Conservation (phyloP, 1,140 invertebrate species). For the Brachionus manjavacas region DNA sequence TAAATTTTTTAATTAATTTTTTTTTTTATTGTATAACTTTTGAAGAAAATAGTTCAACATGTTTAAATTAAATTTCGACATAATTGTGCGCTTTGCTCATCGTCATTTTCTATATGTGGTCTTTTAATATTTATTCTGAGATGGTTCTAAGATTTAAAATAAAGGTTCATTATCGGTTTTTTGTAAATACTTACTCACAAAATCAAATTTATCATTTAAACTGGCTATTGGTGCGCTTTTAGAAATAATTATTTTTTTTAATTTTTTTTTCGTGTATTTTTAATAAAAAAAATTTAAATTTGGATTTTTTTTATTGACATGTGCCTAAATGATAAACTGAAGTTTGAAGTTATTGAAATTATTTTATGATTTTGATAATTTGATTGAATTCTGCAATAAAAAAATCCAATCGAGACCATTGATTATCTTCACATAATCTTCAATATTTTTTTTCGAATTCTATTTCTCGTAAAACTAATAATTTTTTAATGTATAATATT, state of each 20-base stretch:
- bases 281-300: background rate
- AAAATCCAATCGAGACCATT: too few species aligned
- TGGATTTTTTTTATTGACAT: too few species aligned
- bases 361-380: too few species aligned
- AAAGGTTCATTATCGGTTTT: background rate
- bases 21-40: background rate
- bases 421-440: too few species aligned
- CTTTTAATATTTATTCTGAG: background rate
- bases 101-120: background rate
- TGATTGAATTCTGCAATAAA: too few species aligned
- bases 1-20: background rate
- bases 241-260: background rate
- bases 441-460: too few species aligned
- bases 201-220: background rate
- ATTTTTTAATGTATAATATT: too few species aligned
- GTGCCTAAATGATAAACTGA: too few species aligned
- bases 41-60: conserved; percentile 40
- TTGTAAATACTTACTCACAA: background rate
- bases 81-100: background rate
- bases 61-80: background rate
- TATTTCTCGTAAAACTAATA: too few species aligned
- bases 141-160: background rate
- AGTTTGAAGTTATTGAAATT: too few species aligned
- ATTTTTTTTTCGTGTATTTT: background rate
- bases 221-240: background rate